A percentile compares a stretch with the other conserved stretches of the same genome.
These are phyloP conservation scores for Trissonchulus sp. DNA, from an alignment of 2,888 invertebrate species.

Conservation along the genomic window DNA sequence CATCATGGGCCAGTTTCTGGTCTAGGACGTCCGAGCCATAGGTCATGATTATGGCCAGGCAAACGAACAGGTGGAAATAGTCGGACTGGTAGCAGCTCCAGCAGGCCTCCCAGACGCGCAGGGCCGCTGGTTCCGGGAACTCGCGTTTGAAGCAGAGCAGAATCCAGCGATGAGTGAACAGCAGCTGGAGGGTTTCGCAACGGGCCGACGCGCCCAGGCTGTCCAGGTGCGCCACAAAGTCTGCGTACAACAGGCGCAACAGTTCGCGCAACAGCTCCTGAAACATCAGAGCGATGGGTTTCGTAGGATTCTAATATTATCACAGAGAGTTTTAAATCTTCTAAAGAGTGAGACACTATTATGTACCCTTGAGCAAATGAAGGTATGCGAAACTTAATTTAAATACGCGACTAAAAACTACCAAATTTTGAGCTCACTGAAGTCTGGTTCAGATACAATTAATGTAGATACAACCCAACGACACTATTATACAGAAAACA, in stretches of 20 bases:
- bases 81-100: constrained; percentile 95
- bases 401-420: too few species aligned
- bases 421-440: too few species aligned
- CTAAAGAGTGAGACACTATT: too few species aligned
- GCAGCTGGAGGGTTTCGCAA: constrained; percentile 72
- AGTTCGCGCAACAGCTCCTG: constrained; percentile 75
- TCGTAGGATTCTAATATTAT: too few species aligned
- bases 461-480: too few species aligned
- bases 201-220: constrained; percentile 52
- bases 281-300: too few species aligned
- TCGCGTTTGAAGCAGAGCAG: constrained; percentile 79
- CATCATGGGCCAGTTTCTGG: constrained; percentile 82
- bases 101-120: constrained; percentile 91
- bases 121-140: constrained; percentile 77
- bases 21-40: constrained; percentile 78
- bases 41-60: constrained; percentile 82
- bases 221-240: constrained; percentile 75
- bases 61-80: constrained; percentile 89
- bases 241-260: constrained; percentile 79
- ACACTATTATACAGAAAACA: too few species aligned
- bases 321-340: too few species aligned
- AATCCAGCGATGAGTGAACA: constrained; percentile 93
- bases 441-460: too few species aligned
- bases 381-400: too few species aligned
- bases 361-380: too few species aligned